Evolutionary conservation across 2,113 vertebrate species (phyloP), one percentile per base, ranked within the genome.

Genomic region (Pachycephala philippinensis): DNA sequence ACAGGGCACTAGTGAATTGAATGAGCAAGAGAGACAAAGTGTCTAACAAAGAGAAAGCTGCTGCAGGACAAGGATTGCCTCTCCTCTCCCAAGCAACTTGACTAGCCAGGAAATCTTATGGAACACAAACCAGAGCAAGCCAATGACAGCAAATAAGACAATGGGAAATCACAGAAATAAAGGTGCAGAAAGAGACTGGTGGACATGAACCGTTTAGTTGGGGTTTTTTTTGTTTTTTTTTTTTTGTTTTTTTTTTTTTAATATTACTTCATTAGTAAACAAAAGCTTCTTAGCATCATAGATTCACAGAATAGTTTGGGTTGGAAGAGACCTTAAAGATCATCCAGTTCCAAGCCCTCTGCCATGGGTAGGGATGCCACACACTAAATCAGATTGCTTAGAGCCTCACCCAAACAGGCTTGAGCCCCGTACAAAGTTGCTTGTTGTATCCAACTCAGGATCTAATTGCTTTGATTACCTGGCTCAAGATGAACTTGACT

Each of bases 1-100:
- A 18, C 44, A 84, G 88, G 95, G 93, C 85, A 87, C 52, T 28
- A 47, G 47, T 52, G 56, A 91, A 95, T 88, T 94, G 63, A 94
- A 95, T 74, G 92, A 78, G 68, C 77, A 87, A 82, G 85, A 74
- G 64, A 92, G 93, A 84, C 72, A 66, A 92, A 95, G 33, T 33
- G 21, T n/a, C 60, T 78, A 87, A 90, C 60, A 74, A 63, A 59
- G 71, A 39, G 85, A 76, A 82, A 86, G 39, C 31, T 80, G 76
- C 72, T 75, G 57, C 37, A 33, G 57, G 69, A 74, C 76, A 68
- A 75, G 59, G 22, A 49, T 40, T 27, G 23, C 40, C 56, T 66
- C 39, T 94, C 35, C 31, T 88, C 31, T 90, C 64, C 60, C 78
- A 74, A 20, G 45, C 8, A 91, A 44, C 26, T 42, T 0, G 0